A percentile compares a stretch with the other conserved stretches of the same genome.
Conservation (phyloP, 2,797 vertebrate genomes). For the Pangasius larnaudii region DNA sequence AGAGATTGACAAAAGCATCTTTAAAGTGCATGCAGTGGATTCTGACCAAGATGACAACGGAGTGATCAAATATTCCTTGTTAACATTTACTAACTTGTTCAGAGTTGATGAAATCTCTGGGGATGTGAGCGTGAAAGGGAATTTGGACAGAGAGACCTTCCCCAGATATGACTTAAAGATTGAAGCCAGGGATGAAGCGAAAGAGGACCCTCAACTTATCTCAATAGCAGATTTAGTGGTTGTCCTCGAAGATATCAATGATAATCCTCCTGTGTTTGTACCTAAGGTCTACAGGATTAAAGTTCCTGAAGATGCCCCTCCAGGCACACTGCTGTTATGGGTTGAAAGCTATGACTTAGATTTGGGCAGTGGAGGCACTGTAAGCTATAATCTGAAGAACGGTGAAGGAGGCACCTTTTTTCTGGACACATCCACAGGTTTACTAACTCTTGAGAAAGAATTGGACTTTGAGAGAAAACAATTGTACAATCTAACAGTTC, state of each 20-base stretch:
- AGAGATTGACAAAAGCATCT: constrained; percentile 78
- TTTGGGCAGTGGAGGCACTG: constrained; percentile 80
- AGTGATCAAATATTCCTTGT: constrained; percentile 80
- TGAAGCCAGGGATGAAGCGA: constrained; percentile 88
- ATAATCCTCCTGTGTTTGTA: constrained; percentile 89
- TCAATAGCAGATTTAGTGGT: constrained; percentile 81
- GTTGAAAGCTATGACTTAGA: constrained; percentile 90
- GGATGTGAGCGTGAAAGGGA: constrained; percentile 79
- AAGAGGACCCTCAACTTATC: constrained; percentile 78
- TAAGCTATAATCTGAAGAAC: constrained; percentile 86
- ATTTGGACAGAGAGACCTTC: constrained; percentile 85
- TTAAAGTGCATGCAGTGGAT: constrained; percentile 82
- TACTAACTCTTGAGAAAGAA: constrained; percentile 86
- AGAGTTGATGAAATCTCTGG: constrained; percentile 84
- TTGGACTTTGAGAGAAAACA: constrained; percentile 89
- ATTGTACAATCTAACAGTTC: constrained; percentile 88
- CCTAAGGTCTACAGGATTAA: constrained; percentile 82
- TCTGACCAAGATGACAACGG: constrained; percentile 82
- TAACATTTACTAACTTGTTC: constrained; percentile 85
- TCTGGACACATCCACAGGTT: constrained; percentile 83
- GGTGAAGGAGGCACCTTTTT: constrained; percentile 81
- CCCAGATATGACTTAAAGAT: constrained; percentile 83
- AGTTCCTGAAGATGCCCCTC: constrained; percentile 88
- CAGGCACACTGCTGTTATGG: constrained; percentile 86
- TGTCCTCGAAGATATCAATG: constrained; percentile 88